These are phyloP conservation scores for Megathymus violae DNA, from an alignment of 1,140 invertebrate species.

Conservation along the genomic window DNA sequence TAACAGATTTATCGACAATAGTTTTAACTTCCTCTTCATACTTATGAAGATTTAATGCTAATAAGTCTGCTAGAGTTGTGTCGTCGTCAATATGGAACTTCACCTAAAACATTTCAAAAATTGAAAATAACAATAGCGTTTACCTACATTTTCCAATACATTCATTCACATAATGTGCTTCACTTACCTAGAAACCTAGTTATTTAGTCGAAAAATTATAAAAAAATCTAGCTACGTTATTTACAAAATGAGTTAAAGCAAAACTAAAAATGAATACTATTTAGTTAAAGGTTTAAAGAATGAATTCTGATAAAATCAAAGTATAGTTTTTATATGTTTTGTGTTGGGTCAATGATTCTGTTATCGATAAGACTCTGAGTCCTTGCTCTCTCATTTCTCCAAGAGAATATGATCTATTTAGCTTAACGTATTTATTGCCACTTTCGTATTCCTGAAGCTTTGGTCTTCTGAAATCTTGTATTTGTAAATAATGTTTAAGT, in stretches of 20 bases:
- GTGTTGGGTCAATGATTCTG: conserved; percentile 36
- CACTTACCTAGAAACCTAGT: conserved; percentile 7
- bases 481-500: conserved; percentile 46
- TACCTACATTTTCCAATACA: conserved; percentile 7
- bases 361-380: conserved; percentile 44
- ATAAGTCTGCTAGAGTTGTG: conserved; percentile 93
- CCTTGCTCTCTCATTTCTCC: conserved; percentile 62
- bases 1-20: conserved; percentile 97
- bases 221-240: conserved; percentile 3
- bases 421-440: conserved; percentile 47
- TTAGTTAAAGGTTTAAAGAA: conserved; percentile 63
- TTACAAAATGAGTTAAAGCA: not conserved
- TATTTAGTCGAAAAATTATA: not conserved
- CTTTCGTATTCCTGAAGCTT: conserved; percentile 50
- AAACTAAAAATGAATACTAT: not conserved
- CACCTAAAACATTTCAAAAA: conserved; percentile 72
- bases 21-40: conserved; percentile 97
- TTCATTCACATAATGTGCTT: not conserved
- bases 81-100: conserved; percentile 89
- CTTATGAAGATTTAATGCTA: conserved; percentile 94
- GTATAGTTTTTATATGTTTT: conserved; percentile 48
- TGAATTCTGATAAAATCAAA: conserved; percentile 67
- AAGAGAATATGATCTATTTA: conserved; percentile 57
- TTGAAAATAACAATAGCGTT: no score
- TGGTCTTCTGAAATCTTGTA: conserved; percentile 63